A percentile compares a stretch with the other conserved stretches of the same genome.
These are phyloP conservation scores for Pedetes capensis DNA, from an alignment of 2,113 vertebrate species.

Conservation along the genomic window DNA sequence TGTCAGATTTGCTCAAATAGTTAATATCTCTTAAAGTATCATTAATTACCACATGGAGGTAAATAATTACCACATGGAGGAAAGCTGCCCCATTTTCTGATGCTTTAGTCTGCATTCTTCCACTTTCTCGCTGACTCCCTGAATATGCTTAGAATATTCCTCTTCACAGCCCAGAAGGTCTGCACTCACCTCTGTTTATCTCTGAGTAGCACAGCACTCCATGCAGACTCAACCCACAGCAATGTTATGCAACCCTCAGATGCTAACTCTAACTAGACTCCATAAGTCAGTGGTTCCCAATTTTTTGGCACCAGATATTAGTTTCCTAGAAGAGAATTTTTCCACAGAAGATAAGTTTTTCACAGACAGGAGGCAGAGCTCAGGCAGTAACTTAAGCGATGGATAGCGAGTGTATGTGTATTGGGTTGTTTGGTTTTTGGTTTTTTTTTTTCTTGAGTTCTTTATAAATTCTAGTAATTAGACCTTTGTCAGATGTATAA, in stretches of 20 bases:
- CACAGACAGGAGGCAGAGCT: no score
- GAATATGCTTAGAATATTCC: neutral
- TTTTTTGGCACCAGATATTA: no score
- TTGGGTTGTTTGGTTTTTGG: no score
- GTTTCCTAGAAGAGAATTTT: no score
- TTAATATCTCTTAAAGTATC: neutral
- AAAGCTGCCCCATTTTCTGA: neutral
- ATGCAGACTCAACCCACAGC: accelerated
- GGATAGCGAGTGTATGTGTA: no score
- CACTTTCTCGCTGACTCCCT: neutral
- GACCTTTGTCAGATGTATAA: no score
- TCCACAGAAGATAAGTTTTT: no score
- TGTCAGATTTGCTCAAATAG: neutral
- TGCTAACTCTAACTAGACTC: neutral
- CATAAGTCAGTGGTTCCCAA: no score
- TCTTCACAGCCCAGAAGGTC: neutral
- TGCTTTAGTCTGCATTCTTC: neutral
- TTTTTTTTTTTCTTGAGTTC: no score
- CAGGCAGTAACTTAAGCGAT: no score
- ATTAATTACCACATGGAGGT: neutral
- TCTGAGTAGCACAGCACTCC: neutral
- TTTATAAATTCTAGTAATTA: no score
- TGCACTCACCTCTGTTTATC: neutral
- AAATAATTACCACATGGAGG: neutral
- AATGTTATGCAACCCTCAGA: neutral